Evolutionary conservation across 2,888 invertebrate genomes (phyloP), one percentile per base, ranked within the genome.

Genomic region (Mactromeris polynyma): DNA sequence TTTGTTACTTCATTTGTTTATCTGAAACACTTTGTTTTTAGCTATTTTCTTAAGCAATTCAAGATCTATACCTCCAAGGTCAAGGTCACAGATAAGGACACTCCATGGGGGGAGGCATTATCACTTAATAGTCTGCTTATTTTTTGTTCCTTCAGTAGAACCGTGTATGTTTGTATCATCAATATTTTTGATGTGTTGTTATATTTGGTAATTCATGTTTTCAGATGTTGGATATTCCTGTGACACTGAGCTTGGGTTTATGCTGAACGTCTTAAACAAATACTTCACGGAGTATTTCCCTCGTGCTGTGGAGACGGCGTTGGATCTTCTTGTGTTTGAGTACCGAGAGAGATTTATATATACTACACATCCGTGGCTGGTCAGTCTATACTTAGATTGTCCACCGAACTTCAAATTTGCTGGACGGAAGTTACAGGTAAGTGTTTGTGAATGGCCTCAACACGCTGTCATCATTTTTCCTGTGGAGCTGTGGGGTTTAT

Each of bases 311-410:
- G 46, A 89, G 31, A 81, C 90, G 19, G 92, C 93, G 0, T 80
- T 92, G 0, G 81, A 94, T 40, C 88, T 96, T 26, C n/a, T 85
- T 46, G 89, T 82, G 0, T 85, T 90, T 6, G 94, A 94, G 11
- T 96, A 95, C 90, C 83, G 87, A 54, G 96, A 96, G 85, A 89
- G 89, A 38, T 94, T 96, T 73, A 93, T 94, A 26, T 96, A 96
- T 93, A 96, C 96, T 0, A 96, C 96, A 9, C 96, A 96, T 90
- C 96, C 96, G 19, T 96, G 96, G 96, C 94, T 96, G 17, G 94
- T 96, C 83, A 94, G 93, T 81, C 85, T 96, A 85, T 96, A 95
- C 86, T 69, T 96, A 31, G 91, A 96, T 90, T 96, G 96, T 93
- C 96, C 96, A 79, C 94, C 94, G 17, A 93, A 95, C 79, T 69